Conservation (phyloP, 2,888 invertebrate species). For the Apomyelois bistriatella region DNA sequence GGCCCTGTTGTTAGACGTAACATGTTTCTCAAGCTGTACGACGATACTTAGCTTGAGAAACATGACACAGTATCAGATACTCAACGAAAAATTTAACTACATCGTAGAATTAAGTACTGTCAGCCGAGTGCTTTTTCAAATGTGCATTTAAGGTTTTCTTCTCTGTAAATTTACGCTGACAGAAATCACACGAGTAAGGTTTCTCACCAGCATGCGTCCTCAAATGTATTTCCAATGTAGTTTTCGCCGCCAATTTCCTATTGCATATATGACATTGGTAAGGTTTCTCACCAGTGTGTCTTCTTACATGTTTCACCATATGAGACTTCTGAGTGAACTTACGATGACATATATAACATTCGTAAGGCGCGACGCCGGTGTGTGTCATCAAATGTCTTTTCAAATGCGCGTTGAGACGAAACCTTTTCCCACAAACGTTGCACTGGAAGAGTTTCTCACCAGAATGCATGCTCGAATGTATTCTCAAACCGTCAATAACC, state of each 20-base stretch:
- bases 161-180: background rate
- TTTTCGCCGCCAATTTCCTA: background rate
- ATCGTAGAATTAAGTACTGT: background rate
- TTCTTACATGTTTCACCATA: background rate
- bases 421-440: background rate
- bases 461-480: background rate
- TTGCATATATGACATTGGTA: background rate
- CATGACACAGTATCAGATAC: no score
- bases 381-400: background rate
- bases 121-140: background rate
- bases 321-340: background rate
- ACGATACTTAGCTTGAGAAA: no score
- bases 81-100: no score
- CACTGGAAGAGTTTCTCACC: background rate
- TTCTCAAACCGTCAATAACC: background rate
- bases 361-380: background rate
- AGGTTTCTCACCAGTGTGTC: background rate
- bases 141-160: background rate
- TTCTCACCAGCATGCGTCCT: constrained; percentile 5
- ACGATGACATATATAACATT: background rate
- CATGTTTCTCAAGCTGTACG: no score
- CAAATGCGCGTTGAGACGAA: background rate
- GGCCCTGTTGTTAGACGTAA: no score
- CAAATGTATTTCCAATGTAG: background rate
- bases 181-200: background rate